These are phyloP conservation scores for Drosophila melanogaster DNA, from an alignment of 1,140 invertebrate species.

Conservation along the genomic window DNA sequence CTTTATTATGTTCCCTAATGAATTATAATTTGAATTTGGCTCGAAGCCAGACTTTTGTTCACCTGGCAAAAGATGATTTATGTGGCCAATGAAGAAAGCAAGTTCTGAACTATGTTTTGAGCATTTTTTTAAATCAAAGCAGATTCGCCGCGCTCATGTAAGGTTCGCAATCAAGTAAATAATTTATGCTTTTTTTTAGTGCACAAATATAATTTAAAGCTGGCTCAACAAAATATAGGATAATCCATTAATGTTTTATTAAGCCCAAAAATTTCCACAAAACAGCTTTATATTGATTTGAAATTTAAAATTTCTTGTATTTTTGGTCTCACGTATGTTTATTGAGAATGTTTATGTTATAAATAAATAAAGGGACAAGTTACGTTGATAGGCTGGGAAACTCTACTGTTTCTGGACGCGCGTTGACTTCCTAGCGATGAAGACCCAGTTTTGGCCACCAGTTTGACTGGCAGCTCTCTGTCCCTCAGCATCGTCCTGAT, in stretches of 20 bases:
- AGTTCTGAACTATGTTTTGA: not conserved
- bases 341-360: constrained; percentile 1
- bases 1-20: constrained; percentile 18
- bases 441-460: constrained; percentile 65
- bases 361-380: constrained; percentile 1
- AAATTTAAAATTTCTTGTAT: too few species aligned
- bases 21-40: constrained; percentile 27
- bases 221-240: too few species aligned
- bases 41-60: constrained; percentile 8
- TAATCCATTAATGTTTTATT: too few species aligned
- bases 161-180: not conserved
- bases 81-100: constrained; percentile 20
- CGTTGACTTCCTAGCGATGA: constrained; percentile 65
- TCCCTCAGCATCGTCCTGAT: constrained; percentile 25
- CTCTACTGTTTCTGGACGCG: constrained; percentile 36
- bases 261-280: too few species aligned
- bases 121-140: not conserved
- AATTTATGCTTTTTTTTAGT: too few species aligned
- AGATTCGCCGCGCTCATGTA: not conserved
- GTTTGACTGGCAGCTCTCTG: constrained; percentile 32
- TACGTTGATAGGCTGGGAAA: too few species aligned
- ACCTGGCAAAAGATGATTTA: constrained; percentile 39
- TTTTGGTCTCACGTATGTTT: not conserved
- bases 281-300: too few species aligned
- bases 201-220: too few species aligned